Evolutionary conservation across 1,140 invertebrate species (phyloP).

Genomic region (Musca vetustissima): DNA sequence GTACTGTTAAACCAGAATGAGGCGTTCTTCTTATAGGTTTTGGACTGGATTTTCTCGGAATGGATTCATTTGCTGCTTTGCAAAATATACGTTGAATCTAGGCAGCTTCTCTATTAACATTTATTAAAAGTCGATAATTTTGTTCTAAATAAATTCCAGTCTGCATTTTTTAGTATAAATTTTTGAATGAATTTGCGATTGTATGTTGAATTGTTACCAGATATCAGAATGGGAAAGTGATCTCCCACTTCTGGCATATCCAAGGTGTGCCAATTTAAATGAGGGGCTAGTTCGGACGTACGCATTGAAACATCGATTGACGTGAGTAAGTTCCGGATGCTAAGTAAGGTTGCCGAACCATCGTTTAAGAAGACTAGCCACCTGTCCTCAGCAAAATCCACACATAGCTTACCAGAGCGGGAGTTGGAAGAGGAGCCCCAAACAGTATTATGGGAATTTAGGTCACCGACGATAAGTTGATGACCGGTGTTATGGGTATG

Average conservation of each 20-base stretch:
- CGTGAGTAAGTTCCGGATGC: not conserved
- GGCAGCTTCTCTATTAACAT: not conserved
- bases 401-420: not conserved
- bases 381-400: not conserved
- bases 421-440: not conserved
- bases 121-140: not conserved
- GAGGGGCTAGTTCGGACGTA: not conserved
- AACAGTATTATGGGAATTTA: not conserved
- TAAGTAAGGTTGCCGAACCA: not conserved
- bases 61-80: not conserved
- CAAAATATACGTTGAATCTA: not conserved
- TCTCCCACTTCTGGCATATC: not conserved
- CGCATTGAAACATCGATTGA: not conserved
- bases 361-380: not conserved
- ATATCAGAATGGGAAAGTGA: not conserved
- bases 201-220: too few species aligned
- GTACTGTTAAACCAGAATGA: not conserved
- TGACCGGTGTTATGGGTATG: too few species aligned
- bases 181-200: too few species aligned
- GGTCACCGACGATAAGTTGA: not conserved
- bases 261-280: not conserved
- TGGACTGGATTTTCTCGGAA: not conserved
- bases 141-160: not conserved
- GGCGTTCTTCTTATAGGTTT: not conserved
- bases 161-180: not conserved